phyloP scores from a whole-genome alignment of 2,888 invertebrate species.

The Diarsia rubi region DNA sequence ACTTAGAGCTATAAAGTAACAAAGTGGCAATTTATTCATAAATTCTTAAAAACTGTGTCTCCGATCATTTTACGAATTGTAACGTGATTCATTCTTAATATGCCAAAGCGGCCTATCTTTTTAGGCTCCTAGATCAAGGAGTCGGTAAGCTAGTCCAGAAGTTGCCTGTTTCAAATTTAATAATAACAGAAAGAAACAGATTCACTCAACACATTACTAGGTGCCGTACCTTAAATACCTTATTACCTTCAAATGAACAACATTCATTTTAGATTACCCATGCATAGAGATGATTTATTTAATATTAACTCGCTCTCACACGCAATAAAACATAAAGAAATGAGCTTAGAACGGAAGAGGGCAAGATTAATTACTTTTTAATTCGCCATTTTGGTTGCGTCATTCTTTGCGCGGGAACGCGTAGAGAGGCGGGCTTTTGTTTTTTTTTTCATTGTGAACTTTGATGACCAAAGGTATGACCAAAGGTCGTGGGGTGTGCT shows the following conservation, averaged over 20 bases:
- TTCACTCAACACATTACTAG: background rate
- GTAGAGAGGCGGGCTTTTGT: slow-evolving; percentile 34
- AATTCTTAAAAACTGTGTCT: too few species aligned
- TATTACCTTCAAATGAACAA: background rate
- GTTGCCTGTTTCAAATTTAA: background rate
- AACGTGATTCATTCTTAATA: background rate
- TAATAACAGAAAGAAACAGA: background rate
- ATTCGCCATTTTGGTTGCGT: slow-evolving; percentile 86
- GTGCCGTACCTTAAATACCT: slow-evolving; percentile 5
- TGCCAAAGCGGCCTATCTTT: background rate
- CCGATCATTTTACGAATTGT: too few species aligned
- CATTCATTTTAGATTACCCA: slow-evolving; percentile 31
- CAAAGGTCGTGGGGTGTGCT: slow-evolving; percentile 43
- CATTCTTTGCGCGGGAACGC: slow-evolving; percentile 67
- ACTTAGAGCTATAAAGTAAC: too few species aligned
- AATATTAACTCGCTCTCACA: slow-evolving; percentile 82
- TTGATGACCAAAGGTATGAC: slow-evolving; percentile 59
- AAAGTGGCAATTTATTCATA: too few species aligned
- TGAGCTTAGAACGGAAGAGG: slow-evolving; percentile 76
- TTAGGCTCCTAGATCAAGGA: background rate
- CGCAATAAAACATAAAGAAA: slow-evolving; percentile 81
- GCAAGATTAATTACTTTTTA: slow-evolving; percentile 86
- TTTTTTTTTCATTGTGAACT: slow-evolving; percentile 47
- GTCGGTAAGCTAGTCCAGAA: background rate
- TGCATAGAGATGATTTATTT: slow-evolving; percentile 76